A percentile compares a stretch with the other conserved stretches of the same genome.
phyloP scores from a whole-genome alignment of 2,888 invertebrate genomes.

The Pollenia griseotomentosa region DNA sequence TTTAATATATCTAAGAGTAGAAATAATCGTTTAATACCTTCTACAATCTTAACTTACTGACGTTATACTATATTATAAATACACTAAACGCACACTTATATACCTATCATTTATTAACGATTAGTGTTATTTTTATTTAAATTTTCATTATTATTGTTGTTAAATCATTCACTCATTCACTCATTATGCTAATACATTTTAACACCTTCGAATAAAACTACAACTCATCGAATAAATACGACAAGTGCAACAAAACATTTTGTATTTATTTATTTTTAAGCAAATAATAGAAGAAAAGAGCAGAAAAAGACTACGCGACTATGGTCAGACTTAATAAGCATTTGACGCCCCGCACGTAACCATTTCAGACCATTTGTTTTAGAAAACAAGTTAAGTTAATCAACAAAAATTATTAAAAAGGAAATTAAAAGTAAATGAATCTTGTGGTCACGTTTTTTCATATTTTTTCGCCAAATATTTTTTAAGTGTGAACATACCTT shows the following conservation, averaged over 20 bases:
- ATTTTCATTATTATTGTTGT: slow-evolving; percentile 40
- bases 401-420: no score
- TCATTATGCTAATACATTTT: slow-evolving; percentile 82
- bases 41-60: no score
- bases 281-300: slow-evolving; percentile 68
- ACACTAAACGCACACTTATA: neutral
- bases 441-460: no score
- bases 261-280: neutral
- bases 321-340: no score
- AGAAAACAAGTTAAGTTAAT: no score
- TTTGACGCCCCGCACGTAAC: no score
- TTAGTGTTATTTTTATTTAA: slow-evolving; percentile 39
- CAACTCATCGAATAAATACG: slow-evolving; percentile 37
- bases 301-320: neutral
- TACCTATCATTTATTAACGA: neutral
- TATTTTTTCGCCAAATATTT: no score
- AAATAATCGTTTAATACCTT: neutral
- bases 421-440: no score
- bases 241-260: slow-evolving; percentile 42
- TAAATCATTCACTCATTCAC: slow-evolving; percentile 47
- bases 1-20: neutral
- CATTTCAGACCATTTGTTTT: no score
- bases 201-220: slow-evolving; percentile 78
- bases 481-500: no score
- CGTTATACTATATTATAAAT: neutral